Evolutionary conservation across 2,113 vertebrate genomes (phyloP).

Genomic region (Anolis sagrei): DNA sequence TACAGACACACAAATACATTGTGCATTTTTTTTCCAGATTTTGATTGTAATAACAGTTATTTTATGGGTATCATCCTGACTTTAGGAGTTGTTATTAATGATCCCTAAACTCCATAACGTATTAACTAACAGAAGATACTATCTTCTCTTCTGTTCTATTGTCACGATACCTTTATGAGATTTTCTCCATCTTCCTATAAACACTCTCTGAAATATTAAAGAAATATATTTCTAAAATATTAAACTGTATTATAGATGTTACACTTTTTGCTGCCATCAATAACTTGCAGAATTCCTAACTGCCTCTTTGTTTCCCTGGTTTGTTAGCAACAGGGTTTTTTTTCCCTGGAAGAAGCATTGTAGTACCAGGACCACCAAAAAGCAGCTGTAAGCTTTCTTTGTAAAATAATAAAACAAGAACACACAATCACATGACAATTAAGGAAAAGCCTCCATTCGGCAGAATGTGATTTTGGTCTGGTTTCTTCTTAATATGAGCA

Average conservation of each 20-base stretch:
- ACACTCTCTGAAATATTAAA: not conserved
- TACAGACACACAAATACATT: slow-evolving; percentile 1
- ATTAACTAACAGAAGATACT: slow-evolving; percentile 28
- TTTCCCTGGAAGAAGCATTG: not conserved
- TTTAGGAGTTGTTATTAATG: slow-evolving; percentile 45
- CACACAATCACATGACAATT: not conserved
- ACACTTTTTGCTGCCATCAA: too few relatives aligned
- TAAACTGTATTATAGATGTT: too few relatives aligned
- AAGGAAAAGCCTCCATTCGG: not conserved
- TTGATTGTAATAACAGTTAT: not conserved
- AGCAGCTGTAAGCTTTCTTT: not conserved
- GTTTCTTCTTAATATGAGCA: not conserved
- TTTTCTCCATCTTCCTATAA: not conserved
- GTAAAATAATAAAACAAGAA: not conserved
- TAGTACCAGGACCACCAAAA: not conserved
- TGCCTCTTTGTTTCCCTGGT: not conserved
- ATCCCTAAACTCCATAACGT: slow-evolving; percentile 40
- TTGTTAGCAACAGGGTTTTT: not conserved
- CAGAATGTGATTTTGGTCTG: not conserved
- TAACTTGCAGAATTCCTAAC: not conserved
- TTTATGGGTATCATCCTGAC: slow-evolving; percentile 1
- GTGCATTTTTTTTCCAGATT: slow-evolving; percentile 36
- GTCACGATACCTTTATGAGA: not conserved
- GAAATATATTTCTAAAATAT: too few relatives aligned
- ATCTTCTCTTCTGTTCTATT: slow-evolving; percentile 47